A percentile compares a stretch with the other conserved stretches of the same genome.
phyloP scores from a whole-genome alignment of 2,797 vertebrate genomes.

The Lacerta bilineata region DNA sequence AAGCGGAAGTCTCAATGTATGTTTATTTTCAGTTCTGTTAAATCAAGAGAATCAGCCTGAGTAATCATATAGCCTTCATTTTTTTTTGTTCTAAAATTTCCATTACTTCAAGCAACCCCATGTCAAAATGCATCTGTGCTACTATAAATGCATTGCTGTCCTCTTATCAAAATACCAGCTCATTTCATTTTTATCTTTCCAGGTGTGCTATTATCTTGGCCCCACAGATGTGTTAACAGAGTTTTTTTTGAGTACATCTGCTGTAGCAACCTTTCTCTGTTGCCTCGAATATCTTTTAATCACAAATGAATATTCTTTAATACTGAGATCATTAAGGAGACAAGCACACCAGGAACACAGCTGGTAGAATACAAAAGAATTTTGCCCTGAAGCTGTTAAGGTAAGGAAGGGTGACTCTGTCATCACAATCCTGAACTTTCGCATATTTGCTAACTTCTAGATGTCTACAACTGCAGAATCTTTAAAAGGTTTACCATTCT shows the following conservation, averaged over 20 bases:
- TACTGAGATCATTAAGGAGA: constrained; percentile 21
- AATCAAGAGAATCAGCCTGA: not conserved
- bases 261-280: constrained; percentile 26
- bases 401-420: not conserved
- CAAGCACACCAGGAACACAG: not conserved
- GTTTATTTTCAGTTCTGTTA: constrained; percentile 2
- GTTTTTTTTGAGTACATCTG: constrained; percentile 3
- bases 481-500: not conserved
- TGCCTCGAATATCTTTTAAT: constrained; percentile 22
- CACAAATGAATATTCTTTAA: constrained; percentile 14
- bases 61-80: not conserved
- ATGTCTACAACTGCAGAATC: not conserved
- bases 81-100: not conserved
- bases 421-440: not conserved
- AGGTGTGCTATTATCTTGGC: constrained; percentile 5
- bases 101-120: not conserved
- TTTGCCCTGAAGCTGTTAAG: constrained; percentile 10
- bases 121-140: not conserved
- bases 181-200: constrained; percentile 25
- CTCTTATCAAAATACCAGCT: not conserved
- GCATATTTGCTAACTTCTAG: not conserved
- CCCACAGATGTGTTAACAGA: not conserved
- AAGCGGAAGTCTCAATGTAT: too few relatives aligned
- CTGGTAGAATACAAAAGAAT: not conserved
- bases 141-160: not conserved